Evolutionary conservation across 2,113 vertebrate genomes (phyloP).

Genomic region (Leucoraja erinaceus): DNA sequence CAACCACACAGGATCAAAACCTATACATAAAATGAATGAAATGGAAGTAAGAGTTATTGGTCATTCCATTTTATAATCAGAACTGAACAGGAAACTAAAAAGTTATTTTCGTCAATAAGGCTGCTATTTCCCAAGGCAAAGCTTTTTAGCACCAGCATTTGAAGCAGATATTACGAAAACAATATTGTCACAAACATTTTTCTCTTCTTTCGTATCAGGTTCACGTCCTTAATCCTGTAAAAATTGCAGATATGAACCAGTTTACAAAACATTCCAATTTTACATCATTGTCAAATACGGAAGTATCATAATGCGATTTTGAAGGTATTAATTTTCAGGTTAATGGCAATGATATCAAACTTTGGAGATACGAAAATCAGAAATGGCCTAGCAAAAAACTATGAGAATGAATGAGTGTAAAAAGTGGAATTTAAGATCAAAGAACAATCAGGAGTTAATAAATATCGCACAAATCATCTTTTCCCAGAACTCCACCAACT

Average conservation of each 20-base stretch:
- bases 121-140: slow-evolving; percentile 9
- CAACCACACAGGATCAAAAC: neutral
- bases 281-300: neutral
- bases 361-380: neutral
- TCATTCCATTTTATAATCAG: neutral
- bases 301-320: neutral
- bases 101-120: neutral
- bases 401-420: neutral
- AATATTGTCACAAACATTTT: neutral
- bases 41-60: neutral
- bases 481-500: slow-evolving; percentile 61
- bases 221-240: neutral
- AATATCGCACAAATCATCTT: slow-evolving; percentile 51
- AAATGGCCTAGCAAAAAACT: neutral
- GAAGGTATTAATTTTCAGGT: neutral
- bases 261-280: neutral
- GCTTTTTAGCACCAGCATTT: neutral
- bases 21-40: neutral
- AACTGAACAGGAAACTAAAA: neutral
- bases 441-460: neutral
- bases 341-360: neutral
- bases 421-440: neutral
- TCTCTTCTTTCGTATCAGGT: neutral
- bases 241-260: neutral
- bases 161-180: neutral